These are phyloP conservation scores for Accipiter cooperii DNA, from an alignment of 2,113 vertebrate genomes.

Conservation along the genomic window DNA sequence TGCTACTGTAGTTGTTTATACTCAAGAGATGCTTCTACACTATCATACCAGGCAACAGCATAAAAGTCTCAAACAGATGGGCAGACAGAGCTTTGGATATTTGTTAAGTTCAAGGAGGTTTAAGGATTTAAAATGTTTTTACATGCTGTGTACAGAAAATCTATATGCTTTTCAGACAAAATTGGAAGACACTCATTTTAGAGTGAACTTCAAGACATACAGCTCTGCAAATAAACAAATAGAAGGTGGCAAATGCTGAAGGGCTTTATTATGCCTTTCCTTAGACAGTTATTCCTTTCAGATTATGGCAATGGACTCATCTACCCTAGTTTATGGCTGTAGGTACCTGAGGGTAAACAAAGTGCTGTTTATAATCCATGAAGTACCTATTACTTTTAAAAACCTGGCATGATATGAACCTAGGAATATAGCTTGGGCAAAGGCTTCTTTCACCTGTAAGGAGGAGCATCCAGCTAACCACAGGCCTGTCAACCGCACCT, in stretches of 20 bases:
- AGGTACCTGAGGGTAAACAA: background rate
- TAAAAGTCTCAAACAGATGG: background rate
- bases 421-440: background rate
- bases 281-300: background rate
- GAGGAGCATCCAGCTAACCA: background rate
- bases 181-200: background rate
- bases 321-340: background rate
- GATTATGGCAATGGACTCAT: background rate
- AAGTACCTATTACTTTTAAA: background rate
- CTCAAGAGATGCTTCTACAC: background rate
- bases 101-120: background rate
- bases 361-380: background rate
- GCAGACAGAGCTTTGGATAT: conserved; percentile 7
- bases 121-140: conserved; percentile 12
- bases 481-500: background rate
- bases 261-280: background rate
- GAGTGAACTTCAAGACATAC: background rate
- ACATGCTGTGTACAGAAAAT: background rate
- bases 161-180: background rate
- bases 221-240: background rate
- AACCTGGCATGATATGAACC: background rate
- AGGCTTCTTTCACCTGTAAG: background rate
- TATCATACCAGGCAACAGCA: background rate
- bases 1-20: background rate
- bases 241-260: background rate